Conservation (phyloP, 2,113 vertebrate species). For the Clupea harengus region DNA sequence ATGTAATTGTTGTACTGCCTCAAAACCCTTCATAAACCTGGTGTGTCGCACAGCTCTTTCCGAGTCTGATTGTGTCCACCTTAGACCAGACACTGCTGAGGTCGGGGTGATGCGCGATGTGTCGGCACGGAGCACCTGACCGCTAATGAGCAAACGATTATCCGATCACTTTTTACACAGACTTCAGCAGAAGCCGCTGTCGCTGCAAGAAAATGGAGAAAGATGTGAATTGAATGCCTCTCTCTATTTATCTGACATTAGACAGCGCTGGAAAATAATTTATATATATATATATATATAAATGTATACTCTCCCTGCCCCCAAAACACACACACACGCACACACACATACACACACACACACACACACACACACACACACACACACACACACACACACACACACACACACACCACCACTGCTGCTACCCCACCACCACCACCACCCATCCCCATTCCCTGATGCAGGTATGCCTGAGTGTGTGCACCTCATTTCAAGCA, state of each 20-base stretch:
- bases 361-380: not conserved
- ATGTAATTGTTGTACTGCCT: not conserved
- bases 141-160: conserved; percentile 11
- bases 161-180: conserved; percentile 49
- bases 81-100: not conserved
- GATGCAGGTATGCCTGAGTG: conserved; percentile 71
- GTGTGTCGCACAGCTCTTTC: not conserved
- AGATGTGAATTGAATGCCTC: conserved; percentile 72
- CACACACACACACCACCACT: not conserved
- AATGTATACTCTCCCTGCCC: not conserved
- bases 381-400: not conserved
- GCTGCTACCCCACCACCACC: conserved; percentile 54
- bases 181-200: conserved; percentile 44
- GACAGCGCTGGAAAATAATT: conserved; percentile 63
- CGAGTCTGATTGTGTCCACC: not conserved
- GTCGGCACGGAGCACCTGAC: conserved; percentile 13
- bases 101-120: not conserved
- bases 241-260: conserved; percentile 66
- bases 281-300: conserved; percentile 68
- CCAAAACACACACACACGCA: not conserved
- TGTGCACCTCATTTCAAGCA: conserved; percentile 83
- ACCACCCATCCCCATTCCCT: conserved; percentile 28
- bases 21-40: not conserved
- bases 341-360: not conserved
- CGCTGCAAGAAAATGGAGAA: conserved; percentile 66